Evolutionary conservation across 2,888 invertebrate species (phyloP).

Genomic region (Colostygia pectinataria): DNA sequence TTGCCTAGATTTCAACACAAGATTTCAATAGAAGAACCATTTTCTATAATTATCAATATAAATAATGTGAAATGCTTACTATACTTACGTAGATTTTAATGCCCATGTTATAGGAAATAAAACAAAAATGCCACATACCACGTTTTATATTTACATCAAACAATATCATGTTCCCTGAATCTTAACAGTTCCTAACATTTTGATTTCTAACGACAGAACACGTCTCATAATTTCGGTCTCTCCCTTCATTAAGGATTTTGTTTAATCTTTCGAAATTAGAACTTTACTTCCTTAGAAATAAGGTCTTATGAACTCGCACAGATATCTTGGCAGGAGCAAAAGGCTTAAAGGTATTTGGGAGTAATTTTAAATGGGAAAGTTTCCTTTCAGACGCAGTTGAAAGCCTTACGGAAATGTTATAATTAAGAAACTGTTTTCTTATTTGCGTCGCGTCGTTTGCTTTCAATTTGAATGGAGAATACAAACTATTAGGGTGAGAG

Average conservation of each 20-base stretch:
- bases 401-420: slow-evolving; percentile 50
- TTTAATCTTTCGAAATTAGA: slow-evolving; percentile 27
- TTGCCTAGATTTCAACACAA: no score
- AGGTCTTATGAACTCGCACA: slow-evolving; percentile 16
- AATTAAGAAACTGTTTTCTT: slow-evolving; percentile 51
- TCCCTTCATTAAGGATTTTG: slow-evolving; percentile 45
- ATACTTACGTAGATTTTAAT: no score
- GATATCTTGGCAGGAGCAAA: slow-evolving; percentile 11
- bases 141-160: slow-evolving; percentile 31
- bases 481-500: background rate
- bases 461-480: slow-evolving; percentile 23
- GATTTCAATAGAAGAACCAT: no score
- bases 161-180: slow-evolving; percentile 42
- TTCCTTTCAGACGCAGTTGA: slow-evolving; percentile 43
- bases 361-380: slow-evolving; percentile 59
- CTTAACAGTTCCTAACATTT: slow-evolving; percentile 58
- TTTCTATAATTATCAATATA: no score
- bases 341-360: slow-evolving; percentile 51
- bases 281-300: slow-evolving; percentile 31
- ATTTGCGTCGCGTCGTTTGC: slow-evolving; percentile 30
- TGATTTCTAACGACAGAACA: slow-evolving; percentile 76
- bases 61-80: no score
- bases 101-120: no score
- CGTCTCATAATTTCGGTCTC: slow-evolving; percentile 63
- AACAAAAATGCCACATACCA: slow-evolving; percentile 38